These are phyloP conservation scores for Laodelphax striatellus DNA, from an alignment of 1,140 invertebrate genomes.

Conservation along the genomic window DNA sequence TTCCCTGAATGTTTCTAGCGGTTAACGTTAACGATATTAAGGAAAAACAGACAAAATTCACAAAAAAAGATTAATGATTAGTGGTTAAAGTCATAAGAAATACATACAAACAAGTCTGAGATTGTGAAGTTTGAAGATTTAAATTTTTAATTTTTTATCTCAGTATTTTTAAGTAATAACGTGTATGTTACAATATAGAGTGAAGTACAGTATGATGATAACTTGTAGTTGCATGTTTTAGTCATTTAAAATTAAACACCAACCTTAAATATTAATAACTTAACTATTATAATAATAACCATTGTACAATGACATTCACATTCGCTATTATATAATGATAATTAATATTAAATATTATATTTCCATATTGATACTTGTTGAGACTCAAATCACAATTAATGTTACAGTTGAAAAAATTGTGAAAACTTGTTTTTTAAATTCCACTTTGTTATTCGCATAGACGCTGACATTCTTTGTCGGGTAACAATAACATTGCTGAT, in stretches of 20 bases:
- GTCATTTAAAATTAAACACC: slow-evolving; percentile 10
- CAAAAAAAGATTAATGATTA: slow-evolving; percentile 1
- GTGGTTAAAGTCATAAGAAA: slow-evolving; percentile 9
- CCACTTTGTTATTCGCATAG: background rate
- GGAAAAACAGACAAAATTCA: slow-evolving; percentile 2
- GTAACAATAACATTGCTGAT: background rate
- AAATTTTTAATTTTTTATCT: slow-evolving; percentile 20
- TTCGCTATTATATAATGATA: background rate
- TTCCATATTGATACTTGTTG: too few species aligned
- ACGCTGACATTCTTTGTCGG: background rate
- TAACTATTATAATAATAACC: background rate
- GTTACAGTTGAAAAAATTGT: background rate
- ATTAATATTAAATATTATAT: too few species aligned
- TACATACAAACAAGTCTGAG: slow-evolving; percentile 19
- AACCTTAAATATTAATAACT: slow-evolving; percentile 6
- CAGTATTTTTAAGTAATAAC: slow-evolving; percentile 5
- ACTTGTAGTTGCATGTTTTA: slow-evolving; percentile 9
- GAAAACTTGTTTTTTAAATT: background rate
- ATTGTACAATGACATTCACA: background rate
- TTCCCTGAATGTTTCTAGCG: slow-evolving; percentile 4
- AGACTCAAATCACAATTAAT: background rate
- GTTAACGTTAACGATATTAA: slow-evolving; percentile 6
- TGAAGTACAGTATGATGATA: background rate
- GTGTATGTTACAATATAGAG: background rate
- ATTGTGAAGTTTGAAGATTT: slow-evolving; percentile 22